Evolutionary conservation across 2,888 invertebrate genomes (phyloP), one percentile per base, ranked within the genome.

Genomic region (Xanthia togata): DNA sequence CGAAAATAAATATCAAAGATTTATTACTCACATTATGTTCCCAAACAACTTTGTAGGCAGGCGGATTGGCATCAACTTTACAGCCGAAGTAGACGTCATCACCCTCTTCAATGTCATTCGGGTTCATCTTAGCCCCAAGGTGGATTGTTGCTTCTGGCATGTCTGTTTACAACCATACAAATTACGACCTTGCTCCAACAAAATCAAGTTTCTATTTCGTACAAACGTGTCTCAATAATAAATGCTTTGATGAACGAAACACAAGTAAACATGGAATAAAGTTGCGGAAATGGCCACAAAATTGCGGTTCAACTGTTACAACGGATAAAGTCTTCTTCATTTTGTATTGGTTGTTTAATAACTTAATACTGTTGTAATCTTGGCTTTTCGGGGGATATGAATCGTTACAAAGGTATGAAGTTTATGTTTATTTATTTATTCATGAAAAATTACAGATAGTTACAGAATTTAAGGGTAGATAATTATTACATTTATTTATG

Each of bases 41-140:
- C 97, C 97, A 97, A 83, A 96, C 92, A 84, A 97, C 95, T 95
- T 97, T 97, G 91, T 96, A 96, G 81, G 96, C 96, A 47, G 96
- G 95, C 23, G 97, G 97, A 90, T 97, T 96, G 83, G 96, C 96
- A 87, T 95, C 95, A 73, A 97, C 96, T 78, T 93, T 93, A 87
- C 97, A 97, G 70, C 92, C 95, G 87, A 97, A 97, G 89, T 96
- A 96, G 31, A 97, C 96, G 89, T 97, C 96, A 86, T 96, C 96
- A 31, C 96, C 96, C 91, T 96, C 96, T 87, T 96, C 96, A 69
- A 96, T 96, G 90, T 96, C 96, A 89, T 97, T 96, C 14, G 97
- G 96, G 90, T 97, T 97, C 93, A 97, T 90, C 86, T 96, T 94
- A 91, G 96, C 91, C 72, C 97, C 96, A 76, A 96, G 92, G 84